A percentile compares a stretch with the other conserved stretches of the same genome.
These are phyloP conservation scores for Euwallacea similis DNA, from an alignment of 1,140 invertebrate species.

Conservation along the genomic window DNA sequence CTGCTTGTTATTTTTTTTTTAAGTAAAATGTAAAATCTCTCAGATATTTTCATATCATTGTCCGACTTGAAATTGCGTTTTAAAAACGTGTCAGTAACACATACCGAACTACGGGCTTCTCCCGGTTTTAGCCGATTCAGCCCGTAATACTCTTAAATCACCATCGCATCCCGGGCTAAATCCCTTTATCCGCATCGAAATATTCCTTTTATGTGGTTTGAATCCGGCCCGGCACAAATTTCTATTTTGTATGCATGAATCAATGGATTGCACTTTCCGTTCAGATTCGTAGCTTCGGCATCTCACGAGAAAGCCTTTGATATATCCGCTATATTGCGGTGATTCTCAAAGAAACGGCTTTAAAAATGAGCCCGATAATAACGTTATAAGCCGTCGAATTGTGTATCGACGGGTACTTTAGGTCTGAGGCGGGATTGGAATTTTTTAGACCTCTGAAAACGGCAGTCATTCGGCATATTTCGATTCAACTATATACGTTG, in stretches of 20 bases:
- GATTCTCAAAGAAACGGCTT: slow-evolving; percentile 13
- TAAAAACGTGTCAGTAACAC: neutral
- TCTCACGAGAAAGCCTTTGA: slow-evolving; percentile 30
- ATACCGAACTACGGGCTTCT: slow-evolving; percentile 6
- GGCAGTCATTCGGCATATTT: too few species aligned
- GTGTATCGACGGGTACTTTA: neutral
- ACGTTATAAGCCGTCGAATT: neutral
- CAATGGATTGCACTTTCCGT: slow-evolving; percentile 33
- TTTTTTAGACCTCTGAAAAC: neutral
- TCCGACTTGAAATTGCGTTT: too few species aligned
- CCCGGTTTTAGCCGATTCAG: slow-evolving; percentile 14
- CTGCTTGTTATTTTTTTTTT: too few species aligned
- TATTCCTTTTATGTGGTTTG: slow-evolving; percentile 32
- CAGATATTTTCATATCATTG: too few species aligned
- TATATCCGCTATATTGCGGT: slow-evolving; percentile 17
- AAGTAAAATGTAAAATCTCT: too few species aligned
- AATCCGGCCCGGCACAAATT: slow-evolving; percentile 28
- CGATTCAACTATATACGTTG: too few species aligned
- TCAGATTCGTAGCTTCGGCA: slow-evolving; percentile 28
- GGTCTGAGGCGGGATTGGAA: neutral
- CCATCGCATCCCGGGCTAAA: slow-evolving; percentile 15
- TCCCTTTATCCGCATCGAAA: slow-evolving; percentile 27
- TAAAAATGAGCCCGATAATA: slow-evolving; percentile 7
- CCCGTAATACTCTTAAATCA: slow-evolving; percentile 19
- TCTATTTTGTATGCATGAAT: slow-evolving; percentile 37